These are phyloP conservation scores for Cossypha heuglini DNA, from an alignment of 2,797 vertebrate genomes.

Conservation along the genomic window DNA sequence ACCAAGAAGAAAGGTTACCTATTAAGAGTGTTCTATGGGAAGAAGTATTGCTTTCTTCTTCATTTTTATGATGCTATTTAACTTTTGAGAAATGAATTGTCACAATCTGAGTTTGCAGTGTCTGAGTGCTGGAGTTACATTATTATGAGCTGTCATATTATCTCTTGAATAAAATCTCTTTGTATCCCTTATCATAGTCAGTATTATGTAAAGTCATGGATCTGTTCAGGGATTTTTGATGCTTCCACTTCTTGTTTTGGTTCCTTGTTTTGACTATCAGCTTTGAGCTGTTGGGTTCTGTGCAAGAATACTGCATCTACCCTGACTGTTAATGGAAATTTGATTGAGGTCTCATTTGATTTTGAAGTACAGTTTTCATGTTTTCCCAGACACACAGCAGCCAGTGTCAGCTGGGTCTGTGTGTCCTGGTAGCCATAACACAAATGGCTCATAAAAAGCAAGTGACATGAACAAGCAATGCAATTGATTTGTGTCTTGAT, in stretches of 20 bases:
- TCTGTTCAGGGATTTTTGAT: not conserved
- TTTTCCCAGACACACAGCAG: not conserved
- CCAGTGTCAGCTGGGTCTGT: not conserved
- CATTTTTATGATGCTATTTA: not conserved
- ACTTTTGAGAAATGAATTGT: not conserved
- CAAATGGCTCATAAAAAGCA: conserved; percentile 20
- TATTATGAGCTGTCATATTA: not conserved
- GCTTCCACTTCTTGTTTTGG: not conserved
- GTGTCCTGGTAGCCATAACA: not conserved
- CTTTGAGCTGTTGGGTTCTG: not conserved
- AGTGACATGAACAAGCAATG: not conserved
- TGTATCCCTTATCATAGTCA: not conserved
- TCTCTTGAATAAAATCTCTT: not conserved
- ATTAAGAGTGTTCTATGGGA: not conserved
- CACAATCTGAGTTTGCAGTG: not conserved
- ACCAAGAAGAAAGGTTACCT: not conserved
- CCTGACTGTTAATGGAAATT: not conserved
- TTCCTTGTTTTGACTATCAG: not conserved
- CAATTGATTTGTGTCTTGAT: conserved; percentile 1
- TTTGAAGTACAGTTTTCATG: not conserved
- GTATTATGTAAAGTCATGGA: not conserved
- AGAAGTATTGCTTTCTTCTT: not conserved
- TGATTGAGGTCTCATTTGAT: conserved; percentile 2
- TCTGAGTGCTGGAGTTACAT: not conserved
- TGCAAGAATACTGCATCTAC: not conserved